These are phyloP conservation scores for Scaptodrosophila lebanonensis DNA, from an alignment of 1,140 invertebrate species.

Conservation along the genomic window DNA sequence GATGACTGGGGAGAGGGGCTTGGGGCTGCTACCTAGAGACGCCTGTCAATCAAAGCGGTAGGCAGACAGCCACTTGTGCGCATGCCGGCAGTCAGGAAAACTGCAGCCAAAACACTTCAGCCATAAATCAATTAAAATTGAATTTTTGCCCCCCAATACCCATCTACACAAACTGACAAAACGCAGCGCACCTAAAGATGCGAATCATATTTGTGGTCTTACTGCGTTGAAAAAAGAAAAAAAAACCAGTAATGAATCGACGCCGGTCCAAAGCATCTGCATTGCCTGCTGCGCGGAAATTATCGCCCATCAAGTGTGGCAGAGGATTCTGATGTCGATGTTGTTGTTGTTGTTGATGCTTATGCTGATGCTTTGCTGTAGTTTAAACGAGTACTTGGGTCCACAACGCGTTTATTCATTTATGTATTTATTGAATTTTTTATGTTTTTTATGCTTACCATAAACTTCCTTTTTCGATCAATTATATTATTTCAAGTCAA, in stretches of 20 bases:
- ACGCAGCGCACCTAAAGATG: conserved; percentile 61
- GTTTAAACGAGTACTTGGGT: no score
- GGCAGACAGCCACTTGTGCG: conserved; percentile 30
- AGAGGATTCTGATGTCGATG: no score
- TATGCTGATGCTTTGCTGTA: no score
- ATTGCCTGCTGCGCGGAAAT: conserved; percentile 62
- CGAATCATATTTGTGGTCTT: no score
- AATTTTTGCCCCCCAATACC: conserved; percentile 31
- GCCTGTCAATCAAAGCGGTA: conserved; percentile 55
- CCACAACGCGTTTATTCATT: no score
- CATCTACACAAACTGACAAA: conserved; percentile 39
- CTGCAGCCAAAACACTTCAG: conserved; percentile 63
- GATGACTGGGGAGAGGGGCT: conserved; percentile 10
- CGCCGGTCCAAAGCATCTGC: no score
- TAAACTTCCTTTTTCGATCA: no score
- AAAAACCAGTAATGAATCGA: conserved; percentile 59
- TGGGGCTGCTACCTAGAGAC: conserved; percentile 27
- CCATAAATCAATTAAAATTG: conserved; percentile 74
- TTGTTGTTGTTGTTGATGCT: no score
- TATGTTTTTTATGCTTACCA: no score
- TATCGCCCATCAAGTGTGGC: conserved; percentile 40
- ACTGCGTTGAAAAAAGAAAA: no score
- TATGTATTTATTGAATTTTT: no score
- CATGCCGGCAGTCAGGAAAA: conserved; percentile 31
- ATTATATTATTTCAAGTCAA: no score